phyloP scores from a whole-genome alignment of 1,140 invertebrate genomes.

The Whitmania pigra region DNA sequence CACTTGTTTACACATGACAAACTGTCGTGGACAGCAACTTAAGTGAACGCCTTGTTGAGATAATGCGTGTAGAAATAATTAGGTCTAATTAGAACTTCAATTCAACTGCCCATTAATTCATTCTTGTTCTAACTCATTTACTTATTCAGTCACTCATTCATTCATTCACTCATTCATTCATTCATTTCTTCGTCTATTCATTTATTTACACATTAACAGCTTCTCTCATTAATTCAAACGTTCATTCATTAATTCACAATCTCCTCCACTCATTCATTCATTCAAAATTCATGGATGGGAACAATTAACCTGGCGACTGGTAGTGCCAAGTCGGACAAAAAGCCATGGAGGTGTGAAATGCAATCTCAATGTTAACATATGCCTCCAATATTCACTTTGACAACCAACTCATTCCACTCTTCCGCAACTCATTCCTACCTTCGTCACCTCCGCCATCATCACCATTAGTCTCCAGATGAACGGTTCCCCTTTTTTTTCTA shows the following conservation, averaged over 20 bases:
- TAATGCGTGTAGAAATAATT: no score
- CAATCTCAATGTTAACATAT: not conserved
- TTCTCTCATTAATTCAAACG: not conserved
- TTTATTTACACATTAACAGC: not conserved
- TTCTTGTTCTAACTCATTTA: no score
- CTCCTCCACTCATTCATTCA: not conserved
- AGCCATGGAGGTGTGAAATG: not conserved
- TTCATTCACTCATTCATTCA: not conserved
- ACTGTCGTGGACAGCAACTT: no score
- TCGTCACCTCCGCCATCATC: slow-evolving; percentile 9
- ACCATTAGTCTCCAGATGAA: not conserved
- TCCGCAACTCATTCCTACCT: not conserved
- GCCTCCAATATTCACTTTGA: not conserved
- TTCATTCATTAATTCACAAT: not conserved
- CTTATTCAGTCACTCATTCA: no score
- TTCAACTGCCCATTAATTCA: no score
- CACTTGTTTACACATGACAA: no score
- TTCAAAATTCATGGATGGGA: not conserved
- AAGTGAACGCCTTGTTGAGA: no score
- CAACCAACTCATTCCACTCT: not conserved
- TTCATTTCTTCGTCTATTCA: not conserved
- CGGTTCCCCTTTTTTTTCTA: no score
- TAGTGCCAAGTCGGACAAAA: not conserved
- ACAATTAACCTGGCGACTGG: not conserved
- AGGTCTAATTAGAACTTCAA: no score